Base-by-base conservation (phyloP, 2,888 invertebrate genomes). In the Zhengitettix transpicula region DNA sequence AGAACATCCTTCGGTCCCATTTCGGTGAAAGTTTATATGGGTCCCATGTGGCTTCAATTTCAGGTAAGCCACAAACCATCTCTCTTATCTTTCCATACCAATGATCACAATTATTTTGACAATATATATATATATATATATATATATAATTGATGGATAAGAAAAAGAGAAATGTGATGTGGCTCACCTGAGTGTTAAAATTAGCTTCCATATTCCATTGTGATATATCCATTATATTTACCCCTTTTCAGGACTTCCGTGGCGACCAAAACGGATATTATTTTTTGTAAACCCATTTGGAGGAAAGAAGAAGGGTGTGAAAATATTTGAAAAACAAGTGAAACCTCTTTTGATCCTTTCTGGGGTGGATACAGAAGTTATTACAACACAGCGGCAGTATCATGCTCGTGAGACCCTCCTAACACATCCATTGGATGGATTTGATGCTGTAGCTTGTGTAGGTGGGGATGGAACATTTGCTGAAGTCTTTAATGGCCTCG, bases 401-500 rank as follows among this genome's bases (percentile, higher is more conserved):
- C 89, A 90, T 72, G 88, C 89, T 42, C 78, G 81, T 44, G 88
- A 90, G 68, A 79, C 79, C 28, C 71, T 88, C 56, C 69, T 78
- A 53, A 75, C 47, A 44, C 62, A 55, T 58, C 63, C 73, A 74
- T 65, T 80, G n/a, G 63, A 63, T 9, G 63, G 64, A 28, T 66
- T 77, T 65, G 79, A 84, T 74, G 87, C 85, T 1, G 77, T 90
- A 17, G 83, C 86, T 16, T 86, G 87, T 71, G 85, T 92, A 10
- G 92, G 92, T 1, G 92, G 92, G 0, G 92, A 93, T 72, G 92
- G 92, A 0, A 88, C 90, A 53, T 85, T 89, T 66, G 83, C 87
- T 10, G 92, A 92, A 73, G 77, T 90, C 41, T 81, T 83, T 64
- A 87, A 88, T 70, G 89, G 89, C 0, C 71, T 89, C 55, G 75